A percentile compares a stretch with the other conserved stretches of the same genome.
Evolutionary conservation across 1,140 invertebrate genomes (phyloP).

Genomic region (Drosophila ficusphila): DNA sequence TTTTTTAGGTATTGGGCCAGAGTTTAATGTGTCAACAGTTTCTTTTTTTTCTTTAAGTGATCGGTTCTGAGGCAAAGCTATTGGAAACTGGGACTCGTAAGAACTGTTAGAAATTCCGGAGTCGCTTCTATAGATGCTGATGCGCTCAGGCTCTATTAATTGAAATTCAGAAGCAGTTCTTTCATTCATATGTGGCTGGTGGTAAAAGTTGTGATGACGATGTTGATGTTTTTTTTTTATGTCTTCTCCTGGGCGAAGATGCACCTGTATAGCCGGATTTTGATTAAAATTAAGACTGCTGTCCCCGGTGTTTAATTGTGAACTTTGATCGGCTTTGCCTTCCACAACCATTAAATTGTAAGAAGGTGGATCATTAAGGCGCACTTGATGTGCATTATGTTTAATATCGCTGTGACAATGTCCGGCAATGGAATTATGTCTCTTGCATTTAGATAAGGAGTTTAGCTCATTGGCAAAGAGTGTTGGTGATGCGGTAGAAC

Average conservation of each 20-base stretch:
- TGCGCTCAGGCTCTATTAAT: constrained; percentile 72
- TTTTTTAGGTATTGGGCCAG: constrained; percentile 31
- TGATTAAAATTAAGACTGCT: constrained; percentile 22
- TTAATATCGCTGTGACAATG: constrained; percentile 76
- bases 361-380: constrained; percentile 72
- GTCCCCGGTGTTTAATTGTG: constrained; percentile 21
- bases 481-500: constrained; percentile 7
- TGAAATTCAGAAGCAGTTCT: constrained; percentile 51
- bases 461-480: background rate
- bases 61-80: constrained; percentile 1
- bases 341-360: constrained; percentile 85
- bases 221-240: constrained; percentile 79
- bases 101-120: constrained; percentile 84
- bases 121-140: constrained; percentile 83
- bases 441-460: constrained; percentile 62
- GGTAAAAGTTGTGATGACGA: constrained; percentile 58
- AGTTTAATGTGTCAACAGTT: constrained; percentile 5
- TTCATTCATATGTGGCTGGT: constrained; percentile 72
- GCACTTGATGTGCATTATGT: constrained; percentile 51
- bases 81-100: constrained; percentile 70
- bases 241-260: constrained; percentile 40
- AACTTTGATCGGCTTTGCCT: constrained; percentile 55
- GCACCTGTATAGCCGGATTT: constrained; percentile 61
- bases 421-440: constrained; percentile 76
- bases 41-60: constrained; percentile 10